Base-by-base conservation (phyloP, 2,888 invertebrate genomes). In the Chorisops tibialis region DNA sequence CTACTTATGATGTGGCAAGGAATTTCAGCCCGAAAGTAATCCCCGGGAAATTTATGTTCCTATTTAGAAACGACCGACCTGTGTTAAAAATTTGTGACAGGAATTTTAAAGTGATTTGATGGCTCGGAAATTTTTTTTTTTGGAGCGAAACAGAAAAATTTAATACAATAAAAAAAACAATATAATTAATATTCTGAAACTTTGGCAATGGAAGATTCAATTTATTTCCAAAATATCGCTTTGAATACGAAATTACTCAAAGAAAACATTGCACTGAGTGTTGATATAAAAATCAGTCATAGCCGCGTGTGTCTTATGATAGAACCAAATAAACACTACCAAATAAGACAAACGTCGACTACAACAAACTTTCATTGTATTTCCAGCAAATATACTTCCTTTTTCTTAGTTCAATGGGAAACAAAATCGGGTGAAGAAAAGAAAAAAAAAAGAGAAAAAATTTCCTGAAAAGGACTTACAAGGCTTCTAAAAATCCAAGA, bases 271-370 rank as follows among this genome's bases (percentile, higher is more conserved):
- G 30, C 9, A 5, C 12, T 16, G 18, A 16, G 14, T 19, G 37
- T 30, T 59, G 47, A 12, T 41, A 51, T 51, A 45, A 58, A 67
- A 69, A 66, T 68, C 64, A 72, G 74, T 74, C 69, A 83, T 82
- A 83, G 83, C 83, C 83, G 83, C 83, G 83, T 83, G 83, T 83
- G 83, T 83, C 83, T 83, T 83, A 83, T 83, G 83, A 83, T 83
- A 83, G 76, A 71, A 68, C 78, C 74, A 73, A 74, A 70, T 69
- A 68, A 77, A 78, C 80, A 79, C 82, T 83, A 83, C 82, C 83
- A 82, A 73, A 80, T 83, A 83, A 81, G 81, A 81, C 83, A 81
- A 79, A 82, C 83, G 81, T 79, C 76, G 78, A 76, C 79, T 79
- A 74, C 71, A 71, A 75, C 76, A 74, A 41, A 51, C 68, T 69